Conservation (phyloP, 2,113 vertebrate species). For the Spheniscus mendiculus region DNA sequence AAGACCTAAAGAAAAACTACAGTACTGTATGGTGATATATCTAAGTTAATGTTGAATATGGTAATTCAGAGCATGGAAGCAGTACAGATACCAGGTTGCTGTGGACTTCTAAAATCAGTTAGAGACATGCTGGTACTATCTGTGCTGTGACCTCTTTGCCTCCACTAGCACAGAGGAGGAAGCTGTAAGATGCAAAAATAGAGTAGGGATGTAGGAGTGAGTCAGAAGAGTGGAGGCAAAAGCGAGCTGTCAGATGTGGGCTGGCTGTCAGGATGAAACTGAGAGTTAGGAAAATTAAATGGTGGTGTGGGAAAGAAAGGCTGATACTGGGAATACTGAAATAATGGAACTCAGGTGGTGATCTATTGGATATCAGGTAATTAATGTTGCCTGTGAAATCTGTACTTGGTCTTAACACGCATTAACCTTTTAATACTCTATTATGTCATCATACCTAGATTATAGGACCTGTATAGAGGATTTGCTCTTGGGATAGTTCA, state of each 20-base stretch:
- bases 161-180: neutral
- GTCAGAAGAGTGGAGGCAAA: constrained; percentile 40
- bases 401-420: neutral
- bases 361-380: neutral
- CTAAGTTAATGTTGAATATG: neutral
- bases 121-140: neutral
- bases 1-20: neutral
- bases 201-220: constrained; percentile 14
- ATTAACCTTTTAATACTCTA: constrained; percentile 12
- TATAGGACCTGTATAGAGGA: neutral
- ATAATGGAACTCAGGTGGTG: neutral
- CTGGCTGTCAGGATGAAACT: constrained; percentile 27
- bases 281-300: constrained; percentile 23
- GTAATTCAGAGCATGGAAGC: neutral
- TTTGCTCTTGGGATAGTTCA: neutral
- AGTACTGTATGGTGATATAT: neutral
- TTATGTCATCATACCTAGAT: neutral
- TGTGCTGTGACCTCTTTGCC: constrained; percentile 14
- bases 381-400: neutral
- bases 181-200: constrained; percentile 29
- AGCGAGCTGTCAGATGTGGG: constrained; percentile 48
- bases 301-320: neutral
- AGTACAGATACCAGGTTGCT: neutral
- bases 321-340: neutral
- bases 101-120: neutral